Conservation (phyloP, 2,113 vertebrate species). For the Ardeotis arabs region DNA sequence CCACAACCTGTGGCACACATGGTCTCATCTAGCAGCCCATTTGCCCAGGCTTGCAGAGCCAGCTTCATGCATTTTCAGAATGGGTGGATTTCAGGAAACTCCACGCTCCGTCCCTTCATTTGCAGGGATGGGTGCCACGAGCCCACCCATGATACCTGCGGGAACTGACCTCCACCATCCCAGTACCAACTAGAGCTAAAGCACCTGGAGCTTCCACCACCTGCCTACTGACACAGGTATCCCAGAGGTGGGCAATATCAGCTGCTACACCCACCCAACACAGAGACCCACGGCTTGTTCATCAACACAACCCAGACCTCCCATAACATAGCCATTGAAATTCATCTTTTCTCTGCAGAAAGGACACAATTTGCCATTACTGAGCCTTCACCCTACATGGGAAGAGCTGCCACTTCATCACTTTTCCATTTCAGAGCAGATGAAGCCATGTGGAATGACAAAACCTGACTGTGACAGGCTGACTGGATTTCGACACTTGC, state of each 20-base stretch:
- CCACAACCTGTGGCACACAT: background rate
- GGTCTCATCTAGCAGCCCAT: background rate
- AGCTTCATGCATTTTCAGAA: background rate
- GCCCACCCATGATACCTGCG: rapidly evolving
- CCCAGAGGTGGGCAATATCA: background rate
- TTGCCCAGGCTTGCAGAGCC: background rate
- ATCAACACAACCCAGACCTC: no score
- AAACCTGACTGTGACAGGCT: background rate
- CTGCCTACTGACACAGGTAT: background rate
- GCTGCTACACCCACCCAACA: background rate
- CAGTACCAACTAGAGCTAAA: background rate
- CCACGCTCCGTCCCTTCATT: background rate
- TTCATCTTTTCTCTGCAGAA: no score
- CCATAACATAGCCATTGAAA: no score
- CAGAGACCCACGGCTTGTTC: no score
- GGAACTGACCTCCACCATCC: background rate
- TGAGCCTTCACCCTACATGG: no score
- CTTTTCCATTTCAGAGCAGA: no score
- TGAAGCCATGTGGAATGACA: background rate
- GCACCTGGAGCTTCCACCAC: background rate
- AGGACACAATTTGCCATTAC: no score
- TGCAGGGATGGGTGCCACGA: background rate
- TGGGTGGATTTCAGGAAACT: background rate
- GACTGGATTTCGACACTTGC: background rate
- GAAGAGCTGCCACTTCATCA: no score